Base-by-base conservation (phyloP, 2,113 vertebrate species). In the Pholis gunnellus region DNA sequence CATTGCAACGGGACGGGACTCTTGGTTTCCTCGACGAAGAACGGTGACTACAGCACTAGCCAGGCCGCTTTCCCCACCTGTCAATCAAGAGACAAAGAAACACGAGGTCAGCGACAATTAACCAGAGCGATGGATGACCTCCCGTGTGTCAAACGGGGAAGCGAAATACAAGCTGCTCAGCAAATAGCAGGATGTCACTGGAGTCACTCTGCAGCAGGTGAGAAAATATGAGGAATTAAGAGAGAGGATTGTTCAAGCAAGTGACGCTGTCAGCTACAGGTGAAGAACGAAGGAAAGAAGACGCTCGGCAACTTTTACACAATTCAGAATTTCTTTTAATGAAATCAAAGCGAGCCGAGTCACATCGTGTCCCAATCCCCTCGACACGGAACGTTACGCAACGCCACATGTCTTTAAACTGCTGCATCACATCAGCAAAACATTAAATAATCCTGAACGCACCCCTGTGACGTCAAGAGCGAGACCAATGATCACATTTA, bases 1-100 rank as follows among this genome's bases (percentile, higher is more conserved):
- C 98, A 99, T 99, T 72, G 81, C 63, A 78, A 86, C 78, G 61
- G 85, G 91, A 93, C 88, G 59, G 89, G 76, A 72, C 46, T 78
- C 75, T 73, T 5, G 57, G 82, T 89, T 89, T 91, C 83, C 85
- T 89, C 75, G 78, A 86, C 85, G 34, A 87, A 87, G 84, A 29
- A 68, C 69, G 64, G 85, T 31, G 83, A 78, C 85, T 79, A 64
- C 60, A 86, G 79, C 89, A 76, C 90, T 34, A 70, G 88, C 83
- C 85, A 87, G 89, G 87, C 86, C 57, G 80, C 81, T 90, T 87
- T 86, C 90, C 90, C 93, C 91, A 95, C 89, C 95, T 95, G 93
- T 85, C 80, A 87, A 65, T 87, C 83, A 87, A 87, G 38, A 88
- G 65, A 78, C 31, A 54, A 64, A 71, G 27, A 83, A 44, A 75